Conservation (phyloP, 2,113 vertebrate species). For the Oreochromis aureus region DNA sequence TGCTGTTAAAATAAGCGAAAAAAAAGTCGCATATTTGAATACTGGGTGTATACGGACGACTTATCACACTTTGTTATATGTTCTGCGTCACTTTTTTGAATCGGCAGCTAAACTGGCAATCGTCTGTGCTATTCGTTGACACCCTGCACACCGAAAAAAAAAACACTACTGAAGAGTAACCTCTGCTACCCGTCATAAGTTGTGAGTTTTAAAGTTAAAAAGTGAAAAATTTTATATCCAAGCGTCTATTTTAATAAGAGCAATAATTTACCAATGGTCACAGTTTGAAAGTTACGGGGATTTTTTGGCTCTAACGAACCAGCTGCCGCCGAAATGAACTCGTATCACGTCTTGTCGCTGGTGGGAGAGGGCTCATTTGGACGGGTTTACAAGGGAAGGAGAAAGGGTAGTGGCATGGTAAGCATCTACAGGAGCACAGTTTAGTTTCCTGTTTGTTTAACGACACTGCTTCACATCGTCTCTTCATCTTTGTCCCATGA, state of each 20-base stretch:
- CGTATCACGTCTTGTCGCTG: conserved; percentile 85
- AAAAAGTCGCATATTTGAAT: rapidly evolving
- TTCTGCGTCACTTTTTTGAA: neutral
- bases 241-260: neutral
- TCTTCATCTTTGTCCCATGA: conserved; percentile 38
- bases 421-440: neutral
- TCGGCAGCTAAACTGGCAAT: conserved; percentile 7
- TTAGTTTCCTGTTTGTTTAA: neutral
- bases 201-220: neutral
- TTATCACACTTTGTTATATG: rapidly evolving
- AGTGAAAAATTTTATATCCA: neutral
- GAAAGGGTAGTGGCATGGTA: conserved; percentile 83
- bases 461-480: neutral
- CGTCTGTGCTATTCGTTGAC: neutral
- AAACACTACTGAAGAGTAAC: neutral
- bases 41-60: rapidly evolving
- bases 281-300: neutral
- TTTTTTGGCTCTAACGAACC: neutral
- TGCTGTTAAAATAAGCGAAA: rapidly evolving
- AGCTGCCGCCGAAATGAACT: conserved; percentile 71
- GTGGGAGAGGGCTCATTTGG: conserved; percentile 94
- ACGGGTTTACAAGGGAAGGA: conserved; percentile 89
- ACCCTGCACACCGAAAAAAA: neutral
- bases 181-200: neutral
- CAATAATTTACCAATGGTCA: neutral